Evolutionary conservation across 2,113 vertebrate genomes (phyloP).

Genomic region (Etheostoma spectabile): DNA sequence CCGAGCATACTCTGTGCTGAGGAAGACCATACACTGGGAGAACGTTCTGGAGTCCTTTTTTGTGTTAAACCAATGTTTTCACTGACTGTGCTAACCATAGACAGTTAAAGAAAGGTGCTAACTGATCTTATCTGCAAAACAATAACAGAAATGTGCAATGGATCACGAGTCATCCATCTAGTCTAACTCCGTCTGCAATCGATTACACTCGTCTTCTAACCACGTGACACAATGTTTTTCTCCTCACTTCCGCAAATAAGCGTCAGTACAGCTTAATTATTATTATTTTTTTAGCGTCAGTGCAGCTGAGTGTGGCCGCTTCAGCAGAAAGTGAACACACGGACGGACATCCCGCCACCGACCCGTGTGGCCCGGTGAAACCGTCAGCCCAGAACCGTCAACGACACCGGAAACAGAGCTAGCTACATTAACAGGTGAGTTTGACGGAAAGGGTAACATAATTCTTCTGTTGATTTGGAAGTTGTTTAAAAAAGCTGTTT

Average conservation of each 20-base stretch:
- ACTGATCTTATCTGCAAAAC: neutral
- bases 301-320: neutral
- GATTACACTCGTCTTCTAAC: conserved; percentile 40
- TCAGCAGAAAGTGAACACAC: conserved; percentile 6
- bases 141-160: neutral
- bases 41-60: neutral
- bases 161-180: neutral
- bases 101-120: too few relatives aligned
- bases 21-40: neutral
- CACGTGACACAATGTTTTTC: conserved; percentile 49
- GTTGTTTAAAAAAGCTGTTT: neutral
- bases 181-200: neutral
- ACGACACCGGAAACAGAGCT: neutral
- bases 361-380: neutral
- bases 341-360: neutral
- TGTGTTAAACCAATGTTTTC: too few relatives aligned
- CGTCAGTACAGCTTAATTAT: neutral
- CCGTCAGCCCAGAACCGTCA: neutral
- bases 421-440: conserved; percentile 25
- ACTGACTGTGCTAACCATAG: neutral
- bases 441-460: neutral
- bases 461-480: neutral
- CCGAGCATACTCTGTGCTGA: neutral
- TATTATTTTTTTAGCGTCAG: neutral
- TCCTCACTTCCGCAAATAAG: conserved; percentile 63